Conservation (phyloP, 2,797 vertebrate genomes). For the Mormyrops attenuatus region DNA sequence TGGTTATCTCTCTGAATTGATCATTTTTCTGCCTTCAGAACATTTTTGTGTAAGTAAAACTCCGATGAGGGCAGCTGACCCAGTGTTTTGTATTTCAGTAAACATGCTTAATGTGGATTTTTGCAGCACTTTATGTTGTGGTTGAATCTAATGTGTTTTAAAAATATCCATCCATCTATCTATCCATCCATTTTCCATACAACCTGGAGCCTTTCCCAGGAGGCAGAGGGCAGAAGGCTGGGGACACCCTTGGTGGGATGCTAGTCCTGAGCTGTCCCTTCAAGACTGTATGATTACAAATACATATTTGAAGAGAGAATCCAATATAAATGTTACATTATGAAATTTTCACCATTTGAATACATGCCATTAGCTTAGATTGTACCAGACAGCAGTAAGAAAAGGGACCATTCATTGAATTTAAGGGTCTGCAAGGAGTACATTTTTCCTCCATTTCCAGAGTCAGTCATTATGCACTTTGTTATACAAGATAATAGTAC, state of each 20-base stretch:
- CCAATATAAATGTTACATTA: not conserved
- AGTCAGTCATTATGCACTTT: not conserved
- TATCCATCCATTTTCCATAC: not conserved
- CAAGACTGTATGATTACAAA: not conserved
- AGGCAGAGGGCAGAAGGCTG: not conserved
- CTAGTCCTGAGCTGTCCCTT: not conserved
- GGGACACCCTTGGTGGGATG: not conserved
- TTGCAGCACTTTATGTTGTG: not conserved
- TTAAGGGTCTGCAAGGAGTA: not conserved
- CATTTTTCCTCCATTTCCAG: not conserved
- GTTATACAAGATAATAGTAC: constrained; percentile 1
- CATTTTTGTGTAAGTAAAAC: not conserved
- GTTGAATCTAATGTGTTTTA: not conserved
- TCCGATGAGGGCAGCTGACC: not conserved
- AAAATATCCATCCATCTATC: not conserved
- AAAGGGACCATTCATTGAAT: not conserved
- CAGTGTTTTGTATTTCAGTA: not conserved
- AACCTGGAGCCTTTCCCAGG: not conserved
- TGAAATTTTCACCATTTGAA: not conserved
- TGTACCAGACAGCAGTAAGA: not conserved
- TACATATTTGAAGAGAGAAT: not conserved
- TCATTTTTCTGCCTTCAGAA: not conserved
- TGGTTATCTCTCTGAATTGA: not conserved
- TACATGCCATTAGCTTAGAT: not conserved
- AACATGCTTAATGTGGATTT: not conserved